phyloP scores from a whole-genome alignment of 1,140 invertebrate species.

The Ptiloglossa arizonensis region DNA sequence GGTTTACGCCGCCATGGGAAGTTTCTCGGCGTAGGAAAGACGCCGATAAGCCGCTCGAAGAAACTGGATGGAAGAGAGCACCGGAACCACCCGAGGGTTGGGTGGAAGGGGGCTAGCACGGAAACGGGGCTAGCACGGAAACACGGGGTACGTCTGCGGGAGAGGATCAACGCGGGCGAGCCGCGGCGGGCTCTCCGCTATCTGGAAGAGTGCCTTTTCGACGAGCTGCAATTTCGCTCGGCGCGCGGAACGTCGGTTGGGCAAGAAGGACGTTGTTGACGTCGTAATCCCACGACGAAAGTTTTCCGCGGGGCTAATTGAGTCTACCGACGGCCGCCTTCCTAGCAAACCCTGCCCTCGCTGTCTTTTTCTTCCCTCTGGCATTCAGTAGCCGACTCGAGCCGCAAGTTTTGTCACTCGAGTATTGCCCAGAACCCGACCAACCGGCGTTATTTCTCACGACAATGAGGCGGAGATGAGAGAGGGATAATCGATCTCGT shows the following conservation, averaged over 20 bases:
- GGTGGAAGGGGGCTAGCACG: not conserved
- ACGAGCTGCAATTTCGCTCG: constrained; percentile 54
- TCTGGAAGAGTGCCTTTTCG: constrained; percentile 38
- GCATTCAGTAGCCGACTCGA: constrained; percentile 10
- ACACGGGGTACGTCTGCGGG: constrained; percentile 9
- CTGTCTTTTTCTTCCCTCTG: not conserved
- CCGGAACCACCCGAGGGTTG: not conserved
- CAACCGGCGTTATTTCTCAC: constrained; percentile 42
- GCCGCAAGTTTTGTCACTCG: constrained; percentile 60
- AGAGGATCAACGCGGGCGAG: not conserved
- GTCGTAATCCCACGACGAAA: constrained; percentile 68
- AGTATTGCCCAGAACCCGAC: constrained; percentile 36
- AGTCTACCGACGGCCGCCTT: constrained; percentile 52
- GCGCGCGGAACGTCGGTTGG: constrained; percentile 45
- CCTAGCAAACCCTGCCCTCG: not conserved
- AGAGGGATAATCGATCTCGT: constrained; percentile 44
- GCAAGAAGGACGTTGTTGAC: constrained; percentile 70
- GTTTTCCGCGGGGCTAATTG: constrained; percentile 72
- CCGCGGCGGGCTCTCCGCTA: not conserved
- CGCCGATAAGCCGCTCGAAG: not conserved
- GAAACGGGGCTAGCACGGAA: not conserved
- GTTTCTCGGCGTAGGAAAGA: not conserved
- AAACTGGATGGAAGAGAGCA: not conserved
- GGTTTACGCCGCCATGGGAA: not conserved
- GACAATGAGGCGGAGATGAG: constrained; percentile 49